Evolutionary conservation across 92 coral and sea anemone genomes (phyloP), one percentile per base, ranked within the genome.

Genomic region (Porites evermanni): DNA sequence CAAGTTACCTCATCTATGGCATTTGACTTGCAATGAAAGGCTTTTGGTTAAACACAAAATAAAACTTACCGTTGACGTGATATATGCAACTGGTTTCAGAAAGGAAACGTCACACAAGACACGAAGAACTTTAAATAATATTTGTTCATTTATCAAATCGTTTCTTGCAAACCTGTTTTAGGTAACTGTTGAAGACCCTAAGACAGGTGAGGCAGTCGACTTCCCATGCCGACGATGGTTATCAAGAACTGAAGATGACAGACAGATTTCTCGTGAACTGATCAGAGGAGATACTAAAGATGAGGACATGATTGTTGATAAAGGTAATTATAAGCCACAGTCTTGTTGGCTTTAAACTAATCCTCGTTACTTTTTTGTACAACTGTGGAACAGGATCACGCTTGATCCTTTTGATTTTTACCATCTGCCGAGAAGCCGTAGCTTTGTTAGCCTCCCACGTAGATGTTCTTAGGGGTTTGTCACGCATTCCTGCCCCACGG

Each of bases 221-320:
- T 94, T 91, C 70, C 83, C 87, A 13, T 95, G 96, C 64, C 94
- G 91, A 52, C 94, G 98, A 8, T 95, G 96, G 98, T 72, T 95
- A 44, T 91, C 96, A 12, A 91, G 85, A 83, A 84, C 82, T 38
- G 95, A 93, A 85, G 96, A 91, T 60, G 95, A 91, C 84, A 88
- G 96, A 6, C 89, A 93, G 70, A 91, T 91, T 9, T 79, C 89
- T 12, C 91, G 98, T 38, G 98, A 95, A 63, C 89, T 95, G 1
- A 86, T 79, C 67, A 77, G 95, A 59, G 95, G 84, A 63, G 92
- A 78, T 65, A 75, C 70, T 56, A 72, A 85, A 72, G 86, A 68
- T 23, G 88, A 85, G 19, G 94, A 92, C 16, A 90, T 92, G 74
- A 75, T 84, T 19, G 74, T 76, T 14, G 95, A 92, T 82, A 67